Evolutionary conservation across 2,797 vertebrate genomes (phyloP).

Genomic region (Cygnus olor): DNA sequence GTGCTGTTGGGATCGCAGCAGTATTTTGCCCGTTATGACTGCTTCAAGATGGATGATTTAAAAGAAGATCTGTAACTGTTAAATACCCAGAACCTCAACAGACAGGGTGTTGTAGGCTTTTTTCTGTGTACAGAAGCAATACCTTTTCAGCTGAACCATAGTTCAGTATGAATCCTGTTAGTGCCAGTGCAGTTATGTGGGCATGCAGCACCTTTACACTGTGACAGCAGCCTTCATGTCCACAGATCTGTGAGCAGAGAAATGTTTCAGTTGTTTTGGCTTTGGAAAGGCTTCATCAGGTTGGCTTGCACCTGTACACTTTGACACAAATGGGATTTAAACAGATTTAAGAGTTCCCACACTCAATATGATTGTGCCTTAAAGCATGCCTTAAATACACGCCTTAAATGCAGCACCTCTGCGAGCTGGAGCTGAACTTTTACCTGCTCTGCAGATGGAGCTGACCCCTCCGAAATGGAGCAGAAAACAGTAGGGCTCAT

Average conservation of each 20-base stretch:
- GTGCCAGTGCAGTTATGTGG: not conserved
- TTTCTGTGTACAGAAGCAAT: not conserved
- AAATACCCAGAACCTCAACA: not conserved
- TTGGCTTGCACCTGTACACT: not conserved
- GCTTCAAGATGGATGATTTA: not conserved
- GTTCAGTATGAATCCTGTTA: not conserved
- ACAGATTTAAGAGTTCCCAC: not conserved
- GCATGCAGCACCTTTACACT: fast-evolving
- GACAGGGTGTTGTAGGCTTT: not conserved
- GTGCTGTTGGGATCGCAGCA: not conserved
- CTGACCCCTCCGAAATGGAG: fast-evolving
- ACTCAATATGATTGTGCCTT: not conserved
- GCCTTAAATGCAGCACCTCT: too few relatives aligned
- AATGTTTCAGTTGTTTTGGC: not conserved
- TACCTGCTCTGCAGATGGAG: not conserved
- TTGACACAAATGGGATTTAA: not conserved
- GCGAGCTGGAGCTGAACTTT: not conserved
- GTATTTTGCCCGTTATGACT: not conserved
- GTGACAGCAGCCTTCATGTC: not conserved
- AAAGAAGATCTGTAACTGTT: not conserved
- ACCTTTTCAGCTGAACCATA: not conserved
- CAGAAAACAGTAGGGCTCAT: not conserved
- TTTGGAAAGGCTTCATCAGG: not conserved
- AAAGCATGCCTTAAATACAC: not conserved
- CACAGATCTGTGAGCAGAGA: not conserved